Conservation (phyloP, 2,797 vertebrate genomes). For the Thripadectes ignobilis region DNA sequence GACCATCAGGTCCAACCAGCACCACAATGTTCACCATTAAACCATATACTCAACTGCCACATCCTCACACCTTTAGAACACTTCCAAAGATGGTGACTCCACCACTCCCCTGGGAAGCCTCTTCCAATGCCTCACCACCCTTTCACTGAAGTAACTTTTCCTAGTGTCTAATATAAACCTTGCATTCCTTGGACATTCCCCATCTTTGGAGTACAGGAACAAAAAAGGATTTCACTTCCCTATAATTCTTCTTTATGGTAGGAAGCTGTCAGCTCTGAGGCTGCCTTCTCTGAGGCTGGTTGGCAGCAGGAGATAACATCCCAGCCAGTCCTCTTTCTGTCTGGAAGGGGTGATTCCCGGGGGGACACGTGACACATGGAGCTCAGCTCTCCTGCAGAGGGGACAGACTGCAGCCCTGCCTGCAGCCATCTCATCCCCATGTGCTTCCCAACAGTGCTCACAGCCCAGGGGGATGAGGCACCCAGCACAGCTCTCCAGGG, state of each 20-base stretch:
- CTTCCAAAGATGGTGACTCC: not conserved
- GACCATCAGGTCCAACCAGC: not conserved
- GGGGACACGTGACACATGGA: accelerated
- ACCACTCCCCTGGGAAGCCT: not conserved
- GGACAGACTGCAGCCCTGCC: not conserved
- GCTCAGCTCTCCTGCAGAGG: not conserved
- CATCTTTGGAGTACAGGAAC: not conserved
- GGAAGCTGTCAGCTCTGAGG: not conserved
- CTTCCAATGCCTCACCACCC: accelerated
- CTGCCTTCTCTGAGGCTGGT: not conserved
- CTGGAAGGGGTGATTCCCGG: not conserved
- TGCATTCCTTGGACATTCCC: not conserved
- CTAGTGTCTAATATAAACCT: not conserved
- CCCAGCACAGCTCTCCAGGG: not conserved
- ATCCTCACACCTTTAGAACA: not conserved
- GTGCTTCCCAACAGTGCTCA: accelerated
- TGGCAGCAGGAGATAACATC: not conserved
- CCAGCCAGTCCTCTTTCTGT: not conserved
- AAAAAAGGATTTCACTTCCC: not conserved
- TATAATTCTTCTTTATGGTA: not conserved
- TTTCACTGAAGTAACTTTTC: accelerated
- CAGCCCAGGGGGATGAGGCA: not conserved
- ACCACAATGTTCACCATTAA: not conserved
- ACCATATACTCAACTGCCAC: not conserved
- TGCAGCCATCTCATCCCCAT: not conserved